These are phyloP conservation scores for Synanthedon formicaeformis DNA, from an alignment of 2,888 invertebrate genomes.

Conservation along the genomic window DNA sequence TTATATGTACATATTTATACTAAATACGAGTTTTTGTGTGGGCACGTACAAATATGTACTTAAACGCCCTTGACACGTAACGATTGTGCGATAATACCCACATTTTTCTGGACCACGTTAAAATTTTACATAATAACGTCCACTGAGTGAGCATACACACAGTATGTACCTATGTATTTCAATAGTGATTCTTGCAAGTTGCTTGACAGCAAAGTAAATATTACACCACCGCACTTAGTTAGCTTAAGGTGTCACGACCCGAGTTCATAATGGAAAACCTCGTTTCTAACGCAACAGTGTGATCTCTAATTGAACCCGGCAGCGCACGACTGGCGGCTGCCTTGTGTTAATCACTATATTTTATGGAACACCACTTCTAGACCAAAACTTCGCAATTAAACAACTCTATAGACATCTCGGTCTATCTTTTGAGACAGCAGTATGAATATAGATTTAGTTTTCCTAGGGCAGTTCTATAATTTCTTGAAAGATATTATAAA, in stretches of 20 bases:
- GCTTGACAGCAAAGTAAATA: conserved; percentile 31
- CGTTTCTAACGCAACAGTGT: conserved; percentile 41
- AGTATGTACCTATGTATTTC: conserved; percentile 31
- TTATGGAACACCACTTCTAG: no score
- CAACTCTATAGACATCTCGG: no score
- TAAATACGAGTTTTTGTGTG: not conserved
- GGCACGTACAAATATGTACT: not conserved
- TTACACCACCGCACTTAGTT: conserved; percentile 42
- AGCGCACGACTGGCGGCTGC: conserved; percentile 28
- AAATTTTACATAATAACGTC: not conserved
- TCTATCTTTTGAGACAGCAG: no score
- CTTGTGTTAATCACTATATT: conserved; percentile 24
- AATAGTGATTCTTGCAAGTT: conserved; percentile 36
- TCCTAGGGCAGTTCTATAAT: no score
- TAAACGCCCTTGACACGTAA: not conserved
- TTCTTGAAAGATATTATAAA: no score
- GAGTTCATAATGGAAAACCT: conserved; percentile 32
- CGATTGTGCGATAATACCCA: conserved; percentile 31
- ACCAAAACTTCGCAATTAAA: no score
- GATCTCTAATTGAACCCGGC: conserved; percentile 50
- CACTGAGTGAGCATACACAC: conserved; percentile 14
- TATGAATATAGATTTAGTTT: no score
- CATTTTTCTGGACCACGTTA: conserved; percentile 24
- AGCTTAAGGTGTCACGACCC: conserved; percentile 48
- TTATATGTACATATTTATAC: not conserved